Percentiles rank a stretch among this genome's conserved stretches.
Conservation (phyloP, 2,797 vertebrate genomes). For the Lindbergichthys nudifrons region DNA sequence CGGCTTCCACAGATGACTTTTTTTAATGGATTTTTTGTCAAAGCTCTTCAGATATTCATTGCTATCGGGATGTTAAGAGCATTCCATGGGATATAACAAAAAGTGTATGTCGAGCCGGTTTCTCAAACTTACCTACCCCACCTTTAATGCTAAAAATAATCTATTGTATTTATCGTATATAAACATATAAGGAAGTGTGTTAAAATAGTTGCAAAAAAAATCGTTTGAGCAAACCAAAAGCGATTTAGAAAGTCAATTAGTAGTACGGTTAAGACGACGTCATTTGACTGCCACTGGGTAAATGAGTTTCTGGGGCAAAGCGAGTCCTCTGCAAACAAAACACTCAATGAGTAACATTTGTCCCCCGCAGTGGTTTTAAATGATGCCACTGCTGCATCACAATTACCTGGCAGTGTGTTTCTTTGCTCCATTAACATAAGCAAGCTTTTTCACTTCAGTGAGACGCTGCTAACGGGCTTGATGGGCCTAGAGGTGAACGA, state of each 20-base stretch:
- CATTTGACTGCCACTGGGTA: conserved; percentile 65
- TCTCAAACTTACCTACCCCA: too few relatives aligned
- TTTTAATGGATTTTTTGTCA: too few relatives aligned
- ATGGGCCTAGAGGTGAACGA: conserved; percentile 52
- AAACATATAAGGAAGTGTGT: too few relatives aligned
- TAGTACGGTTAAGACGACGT: conserved; percentile 50
- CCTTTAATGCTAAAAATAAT: neutral
- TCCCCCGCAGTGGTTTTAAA: conserved; percentile 75
- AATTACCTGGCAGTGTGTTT: conserved; percentile 71
- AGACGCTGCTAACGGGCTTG: conserved; percentile 39
- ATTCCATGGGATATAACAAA: too few relatives aligned
- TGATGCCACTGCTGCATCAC: conserved; percentile 74
- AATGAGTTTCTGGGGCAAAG: conserved; percentile 59
- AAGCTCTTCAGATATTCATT: too few relatives aligned
- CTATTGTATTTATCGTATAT: neutral
- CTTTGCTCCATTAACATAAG: conserved; percentile 70
- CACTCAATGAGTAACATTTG: conserved; percentile 64
- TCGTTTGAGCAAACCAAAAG: neutral
- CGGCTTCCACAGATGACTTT: too few relatives aligned
- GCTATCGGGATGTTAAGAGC: too few relatives aligned
- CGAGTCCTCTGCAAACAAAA: conserved; percentile 69
- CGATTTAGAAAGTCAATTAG: conserved; percentile 53
- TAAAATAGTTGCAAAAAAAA: too few relatives aligned
- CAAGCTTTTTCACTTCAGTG: conserved; percentile 60
- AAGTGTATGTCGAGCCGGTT: too few relatives aligned